Percentiles rank a stretch among this genome's conserved stretches.
phyloP scores from a whole-genome alignment of 2,888 invertebrate species.

The Machimus rusticus region DNA sequence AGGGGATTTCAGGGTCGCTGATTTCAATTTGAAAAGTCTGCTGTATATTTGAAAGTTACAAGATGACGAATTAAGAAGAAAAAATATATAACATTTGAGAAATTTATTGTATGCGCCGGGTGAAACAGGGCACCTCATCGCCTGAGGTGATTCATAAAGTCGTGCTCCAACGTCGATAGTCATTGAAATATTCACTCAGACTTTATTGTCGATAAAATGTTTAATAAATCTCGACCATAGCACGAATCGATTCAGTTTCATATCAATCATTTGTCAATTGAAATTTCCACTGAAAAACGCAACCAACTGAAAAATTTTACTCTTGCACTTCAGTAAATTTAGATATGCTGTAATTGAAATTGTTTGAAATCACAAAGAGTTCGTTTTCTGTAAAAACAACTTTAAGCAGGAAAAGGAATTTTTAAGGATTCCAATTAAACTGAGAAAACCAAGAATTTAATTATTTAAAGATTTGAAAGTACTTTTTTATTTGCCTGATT shows the following conservation, averaged over 20 bases:
- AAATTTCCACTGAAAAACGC: not conserved
- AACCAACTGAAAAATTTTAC: not conserved
- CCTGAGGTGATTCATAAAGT: not conserved
- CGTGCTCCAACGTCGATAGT: not conserved
- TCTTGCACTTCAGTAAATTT: not conserved
- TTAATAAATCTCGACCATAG: not conserved
- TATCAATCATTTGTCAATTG: not conserved
- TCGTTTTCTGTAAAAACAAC: not conserved
- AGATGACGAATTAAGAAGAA: too few relatives aligned
- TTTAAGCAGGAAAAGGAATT: not conserved
- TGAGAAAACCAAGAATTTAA: not conserved
- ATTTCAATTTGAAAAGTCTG: too few relatives aligned
- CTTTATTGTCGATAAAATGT: not conserved
- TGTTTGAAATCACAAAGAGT: not conserved
- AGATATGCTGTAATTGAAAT: not conserved
- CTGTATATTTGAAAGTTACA: too few relatives aligned
- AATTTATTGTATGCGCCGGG: not conserved
- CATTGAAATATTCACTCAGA: not conserved
- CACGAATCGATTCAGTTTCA: not conserved
- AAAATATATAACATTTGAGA: too few relatives aligned
- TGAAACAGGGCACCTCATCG: not conserved
- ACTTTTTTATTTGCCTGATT: not conserved
- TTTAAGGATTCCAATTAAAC: not conserved
- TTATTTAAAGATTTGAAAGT: not conserved
- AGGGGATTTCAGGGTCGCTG: too few relatives aligned